These are phyloP conservation scores for Drosophila tsacasi DNA, from an alignment of 1,140 invertebrate species.

Conservation along the genomic window DNA sequence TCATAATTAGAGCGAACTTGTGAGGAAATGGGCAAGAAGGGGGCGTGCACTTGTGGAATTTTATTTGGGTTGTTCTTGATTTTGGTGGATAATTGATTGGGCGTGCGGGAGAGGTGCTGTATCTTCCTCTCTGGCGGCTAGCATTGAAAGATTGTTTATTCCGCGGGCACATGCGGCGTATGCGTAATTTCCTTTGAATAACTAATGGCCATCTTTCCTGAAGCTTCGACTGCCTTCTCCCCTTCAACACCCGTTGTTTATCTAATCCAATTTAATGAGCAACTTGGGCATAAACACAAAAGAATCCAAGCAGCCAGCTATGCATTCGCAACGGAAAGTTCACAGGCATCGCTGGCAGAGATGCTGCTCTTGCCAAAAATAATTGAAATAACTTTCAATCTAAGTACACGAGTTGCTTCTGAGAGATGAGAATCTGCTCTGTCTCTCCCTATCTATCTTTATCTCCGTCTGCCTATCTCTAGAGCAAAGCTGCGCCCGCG, in stretches of 20 bases:
- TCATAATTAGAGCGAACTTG: constrained; percentile 52
- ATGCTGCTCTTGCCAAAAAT: constrained; percentile 64
- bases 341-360: constrained; percentile 38
- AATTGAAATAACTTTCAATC: constrained; percentile 74
- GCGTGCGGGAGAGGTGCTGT: constrained; percentile 8
- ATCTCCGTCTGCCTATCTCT: constrained; percentile 31
- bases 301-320: constrained; percentile 35
- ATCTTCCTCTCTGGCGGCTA: constrained; percentile 34
- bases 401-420: constrained; percentile 50
- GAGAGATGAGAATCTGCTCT: no score
- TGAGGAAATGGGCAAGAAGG: constrained; percentile 12
- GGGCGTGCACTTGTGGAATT: constrained; percentile 58
- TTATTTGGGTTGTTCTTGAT: constrained; percentile 55
- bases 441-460: constrained; percentile 15
- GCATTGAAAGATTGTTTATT: constrained; percentile 69
- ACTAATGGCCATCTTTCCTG: constrained; percentile 46
- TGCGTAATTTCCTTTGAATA: constrained; percentile 68
- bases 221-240: constrained; percentile 29
- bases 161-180: constrained; percentile 61
- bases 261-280: constrained; percentile 54
- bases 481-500: constrained; percentile 47
- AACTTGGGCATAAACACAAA: constrained; percentile 55
- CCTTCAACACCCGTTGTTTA: constrained; percentile 39
- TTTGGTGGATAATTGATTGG: constrained; percentile 55
- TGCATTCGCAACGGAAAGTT: constrained; percentile 53